Percentiles rank a stretch among this genome's conserved stretches.
These are phyloP conservation scores for Apodemus sylvaticus DNA, from an alignment of 2,113 vertebrate genomes.

Conservation along the genomic window DNA sequence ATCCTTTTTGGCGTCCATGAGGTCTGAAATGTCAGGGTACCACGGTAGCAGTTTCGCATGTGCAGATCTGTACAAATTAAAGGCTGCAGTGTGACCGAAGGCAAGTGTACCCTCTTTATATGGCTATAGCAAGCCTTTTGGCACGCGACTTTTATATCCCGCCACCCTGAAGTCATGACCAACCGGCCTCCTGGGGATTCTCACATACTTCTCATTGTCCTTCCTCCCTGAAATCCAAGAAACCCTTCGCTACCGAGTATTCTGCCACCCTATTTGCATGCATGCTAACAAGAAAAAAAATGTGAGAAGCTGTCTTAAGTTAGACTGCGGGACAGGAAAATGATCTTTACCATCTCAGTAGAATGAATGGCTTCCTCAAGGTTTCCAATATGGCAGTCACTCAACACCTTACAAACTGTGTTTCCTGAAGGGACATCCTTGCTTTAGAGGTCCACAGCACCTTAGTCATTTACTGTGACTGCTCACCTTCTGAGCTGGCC, in stretches of 20 bases:
- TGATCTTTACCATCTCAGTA: not conserved
- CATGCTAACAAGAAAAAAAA: not conserved
- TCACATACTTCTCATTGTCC: not conserved
- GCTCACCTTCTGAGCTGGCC: not conserved
- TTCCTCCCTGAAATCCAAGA: conserved; percentile 4
- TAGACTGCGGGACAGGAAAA: not conserved
- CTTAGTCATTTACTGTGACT: not conserved
- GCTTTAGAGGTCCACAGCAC: not conserved
- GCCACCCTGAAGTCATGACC: not conserved
- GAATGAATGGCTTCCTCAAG: not conserved
- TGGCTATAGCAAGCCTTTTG: not conserved
- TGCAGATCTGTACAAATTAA: conserved; percentile 42
- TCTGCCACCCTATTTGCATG: not conserved
- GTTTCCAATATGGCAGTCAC: not conserved
- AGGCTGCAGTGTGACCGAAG: not conserved
- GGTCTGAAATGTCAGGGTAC: conserved; percentile 60
- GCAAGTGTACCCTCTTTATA: not conserved
- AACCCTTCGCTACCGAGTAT: not conserved
- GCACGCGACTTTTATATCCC: too few species aligned
- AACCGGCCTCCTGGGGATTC: too few species aligned
- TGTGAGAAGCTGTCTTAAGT: not conserved
- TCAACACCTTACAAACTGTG: not conserved
- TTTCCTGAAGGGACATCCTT: not conserved
- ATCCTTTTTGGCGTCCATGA: conserved; percentile 55
- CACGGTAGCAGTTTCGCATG: conserved; percentile 56